Base-by-base conservation (phyloP, 2,113 vertebrate species). In the Opisthocomus hoazin region DNA sequence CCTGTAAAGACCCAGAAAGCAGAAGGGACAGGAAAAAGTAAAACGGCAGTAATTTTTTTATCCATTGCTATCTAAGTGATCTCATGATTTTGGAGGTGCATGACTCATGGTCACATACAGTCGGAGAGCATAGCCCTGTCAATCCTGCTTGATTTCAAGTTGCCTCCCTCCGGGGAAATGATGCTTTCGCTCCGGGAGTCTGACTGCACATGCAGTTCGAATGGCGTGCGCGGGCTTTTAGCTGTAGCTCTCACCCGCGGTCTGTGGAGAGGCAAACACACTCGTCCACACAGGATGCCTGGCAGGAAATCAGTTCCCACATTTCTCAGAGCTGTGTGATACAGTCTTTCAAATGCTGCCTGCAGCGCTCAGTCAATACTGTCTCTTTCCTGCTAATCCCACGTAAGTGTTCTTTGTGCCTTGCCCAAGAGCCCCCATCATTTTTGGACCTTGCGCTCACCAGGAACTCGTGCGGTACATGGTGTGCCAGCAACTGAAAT, bases 391-490 rank as follows among this genome's bases (percentile, higher is more conserved):
- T 77, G 8, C 81, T 66, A 39, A 58, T 39, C 36, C 29, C 9
- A 0, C 54, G 6, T 30, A 7, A 6, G 26, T 70, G 23, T 56
- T 76, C 71, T 65, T 57, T 61, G 10, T 57, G 45, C 21, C 30
- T 58, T 70, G 29, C n/a, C 34, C 15, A 29, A 64, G 84, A 79
- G 3, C 6, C 3, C 3, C 15, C 10, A 7, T 58, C 2, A 4
- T 36, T 86, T 93, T 70, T 56, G 34, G 58, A 34, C 34, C 29
- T n/a, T 45, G 11, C 0, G 0, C 46, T 86, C 41, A 26, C 19
- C 19, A 41, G 16, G 41, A 58, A 6, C 16, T 15, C 1, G 5
- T 27, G n/a, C 32, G 45, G 64, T 12, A 48, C 0, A 0, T 12
- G n/a, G 32, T 30, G 5, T 26, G 27, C 7, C 43, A 37, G 0